Base-by-base conservation (phyloP, 2,113 vertebrate species). In the Cacatua alba region DNA sequence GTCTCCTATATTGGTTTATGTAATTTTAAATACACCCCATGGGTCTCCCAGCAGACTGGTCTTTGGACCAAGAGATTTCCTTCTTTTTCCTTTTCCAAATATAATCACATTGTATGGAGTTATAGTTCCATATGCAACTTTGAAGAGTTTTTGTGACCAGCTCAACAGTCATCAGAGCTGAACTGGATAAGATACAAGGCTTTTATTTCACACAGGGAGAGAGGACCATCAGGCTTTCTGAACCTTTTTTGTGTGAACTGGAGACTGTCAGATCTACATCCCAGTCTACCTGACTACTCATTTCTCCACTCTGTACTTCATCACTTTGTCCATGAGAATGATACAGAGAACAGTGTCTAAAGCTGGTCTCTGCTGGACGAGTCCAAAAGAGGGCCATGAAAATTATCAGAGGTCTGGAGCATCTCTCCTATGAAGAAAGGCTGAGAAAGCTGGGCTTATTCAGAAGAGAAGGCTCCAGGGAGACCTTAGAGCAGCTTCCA, bases 111-210 rank as follows among this genome's bases (percentile, higher is more conserved):
- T 43, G 37, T 5, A 6, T 33, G 44, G 70, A 64, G 43, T 64
- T 84, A 59, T 0, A 63, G 51, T 3, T 92, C 55, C 28, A 46
- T 0, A 0, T 37, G 18, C 8, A 63, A 35, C 39, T 86, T 2
- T 3, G 35, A 95, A 71, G 76, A 82, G 77, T 75, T 94, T 88
- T 77, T 79, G 62, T 43, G 12, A 84, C 35, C 15, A 46, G 18
- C 51, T 59, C 68, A 71, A 55, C 65, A 44, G 48, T 13, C 17
- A 41, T 39, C 4, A 53, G 25, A 17, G 17, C 4, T 35, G 25
- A 94, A 55, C 21, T 28, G 11, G 20, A 6, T n/a, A 78, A 80
- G 8, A 26, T 0, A 13, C 11, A 68, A 64, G 18, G 31, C 17
- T 29, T 93, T 44, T 44, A 33, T 82, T 53, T 18, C 3, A 39